These are phyloP conservation scores for Megaceryle alcyon DNA, from an alignment of 2,797 vertebrate species.

Conservation along the genomic window DNA sequence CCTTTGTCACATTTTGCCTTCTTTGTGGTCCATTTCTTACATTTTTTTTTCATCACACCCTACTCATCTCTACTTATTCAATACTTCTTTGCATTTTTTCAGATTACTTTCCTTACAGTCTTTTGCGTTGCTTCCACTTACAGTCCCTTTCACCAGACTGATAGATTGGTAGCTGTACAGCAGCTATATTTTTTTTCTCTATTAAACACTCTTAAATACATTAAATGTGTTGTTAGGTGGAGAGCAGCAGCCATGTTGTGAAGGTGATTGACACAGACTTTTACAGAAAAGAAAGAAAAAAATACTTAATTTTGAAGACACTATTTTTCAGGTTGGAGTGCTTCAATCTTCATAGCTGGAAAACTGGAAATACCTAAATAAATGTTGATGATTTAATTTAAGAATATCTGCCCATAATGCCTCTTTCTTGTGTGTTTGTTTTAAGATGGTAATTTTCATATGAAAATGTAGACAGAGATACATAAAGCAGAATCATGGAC, in stretches of 20 bases:
- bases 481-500: not conserved
- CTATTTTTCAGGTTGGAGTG: not conserved
- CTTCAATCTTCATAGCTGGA: not conserved
- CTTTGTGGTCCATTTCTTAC: not conserved
- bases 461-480: not conserved
- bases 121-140: not conserved
- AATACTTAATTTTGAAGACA: not conserved
- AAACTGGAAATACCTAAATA: not conserved
- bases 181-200: not conserved
- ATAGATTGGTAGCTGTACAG: not conserved
- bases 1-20: not conserved
- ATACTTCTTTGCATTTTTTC: not conserved
- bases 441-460: not conserved
- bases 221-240: not conserved
- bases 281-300: not conserved
- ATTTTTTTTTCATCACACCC: not conserved
- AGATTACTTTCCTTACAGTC: not conserved
- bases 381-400: not conserved
- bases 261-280: not conserved
- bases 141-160: not conserved
- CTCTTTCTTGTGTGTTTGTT: not conserved
- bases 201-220: not conserved
- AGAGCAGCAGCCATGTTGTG: not conserved
- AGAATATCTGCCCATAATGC: not conserved
- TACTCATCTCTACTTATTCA: not conserved